Base-by-base conservation (phyloP, 2,113 vertebrate species). In the Xenopus borealis region DNA sequence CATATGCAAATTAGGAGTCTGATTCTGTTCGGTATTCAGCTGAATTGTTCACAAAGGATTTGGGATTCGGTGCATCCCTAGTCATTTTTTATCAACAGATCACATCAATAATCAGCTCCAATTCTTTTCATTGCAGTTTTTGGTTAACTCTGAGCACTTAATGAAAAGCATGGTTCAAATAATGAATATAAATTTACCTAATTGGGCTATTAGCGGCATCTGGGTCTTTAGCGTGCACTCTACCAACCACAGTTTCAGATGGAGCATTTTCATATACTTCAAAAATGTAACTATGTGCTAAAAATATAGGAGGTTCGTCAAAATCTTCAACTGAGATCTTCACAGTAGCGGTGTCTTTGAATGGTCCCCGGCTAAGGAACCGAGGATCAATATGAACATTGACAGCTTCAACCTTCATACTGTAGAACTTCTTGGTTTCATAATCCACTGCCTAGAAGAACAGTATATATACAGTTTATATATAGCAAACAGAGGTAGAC, bases 201-300 rank as follows among this genome's bases (percentile, higher is more conserved):
- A 99, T 89, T 11, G 93, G 94, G 52, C 91, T 97, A 84, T 96
- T 96, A 78, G 94, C 95, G 68, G 92, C 91, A 72, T 99, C 97
- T 0, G 94, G 95, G 82, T 99, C 97, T 91, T 95, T 95, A 85
- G 97, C 97, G 65, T 97, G 95, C 8, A 98, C 96, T 79, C 94
- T 93, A 10, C 97, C 97, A 82, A 99, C 97, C 80, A 87, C 76
- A 3, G 95, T 95, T 61, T 95, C 95, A 46, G 89, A 86, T 0
- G 94, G 92, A 12, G 94, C 93, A 7, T 98, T 98, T 85, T 99
- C 97, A 79, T 95, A 93, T 33, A 98, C 96, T 90, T 98, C 95
- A 1, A 98, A 94, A 17, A 88, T 87, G 46, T 98, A 99, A 80
- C 84, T 86, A 30, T 93, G 88, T 57, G 90, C 90, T 78, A 94